These are phyloP conservation scores for Merops nubicus DNA, from an alignment of 2,113 vertebrate species.

Conservation along the genomic window DNA sequence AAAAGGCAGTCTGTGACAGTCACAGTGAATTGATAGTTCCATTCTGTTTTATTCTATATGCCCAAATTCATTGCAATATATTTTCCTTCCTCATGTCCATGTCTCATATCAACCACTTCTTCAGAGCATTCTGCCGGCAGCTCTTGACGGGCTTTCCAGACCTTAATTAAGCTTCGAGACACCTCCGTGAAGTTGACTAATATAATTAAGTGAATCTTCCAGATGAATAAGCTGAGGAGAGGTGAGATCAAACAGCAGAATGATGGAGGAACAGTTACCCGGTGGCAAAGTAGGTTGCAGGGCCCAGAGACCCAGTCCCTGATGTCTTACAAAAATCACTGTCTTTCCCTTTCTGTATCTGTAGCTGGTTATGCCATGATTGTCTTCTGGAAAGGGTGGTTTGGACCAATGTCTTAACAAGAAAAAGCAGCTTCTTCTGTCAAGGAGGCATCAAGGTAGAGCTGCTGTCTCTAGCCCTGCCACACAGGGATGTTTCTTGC, in stretches of 20 bases:
- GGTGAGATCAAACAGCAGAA: slow-evolving; percentile 10
- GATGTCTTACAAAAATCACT: background rate
- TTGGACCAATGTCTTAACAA: background rate
- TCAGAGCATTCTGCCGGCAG: background rate
- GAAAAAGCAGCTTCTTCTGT: background rate
- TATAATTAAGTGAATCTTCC: slow-evolving; percentile 41
- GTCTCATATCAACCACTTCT: background rate
- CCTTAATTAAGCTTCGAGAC: slow-evolving; percentile 50
- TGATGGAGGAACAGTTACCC: background rate
- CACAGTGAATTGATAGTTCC: rapidly evolving
- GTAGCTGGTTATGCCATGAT: background rate
- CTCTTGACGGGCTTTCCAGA: slow-evolving; percentile 2
- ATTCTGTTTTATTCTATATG: rapidly evolving
- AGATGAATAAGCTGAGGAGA: slow-evolving; percentile 26
- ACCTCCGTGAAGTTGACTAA: slow-evolving; percentile 43
- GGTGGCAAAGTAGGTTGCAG: background rate
- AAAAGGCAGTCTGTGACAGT: rapidly evolving
- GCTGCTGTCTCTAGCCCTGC: background rate
- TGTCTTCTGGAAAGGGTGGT: background rate
- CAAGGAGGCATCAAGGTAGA: background rate
- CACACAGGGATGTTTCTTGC: background rate
- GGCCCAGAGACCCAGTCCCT: background rate
- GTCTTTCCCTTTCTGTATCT: background rate
- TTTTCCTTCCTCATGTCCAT: background rate
- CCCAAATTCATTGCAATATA: rapidly evolving